Conservation (phyloP, 2,797 vertebrate species). For the Coendou prehensilis region DNA sequence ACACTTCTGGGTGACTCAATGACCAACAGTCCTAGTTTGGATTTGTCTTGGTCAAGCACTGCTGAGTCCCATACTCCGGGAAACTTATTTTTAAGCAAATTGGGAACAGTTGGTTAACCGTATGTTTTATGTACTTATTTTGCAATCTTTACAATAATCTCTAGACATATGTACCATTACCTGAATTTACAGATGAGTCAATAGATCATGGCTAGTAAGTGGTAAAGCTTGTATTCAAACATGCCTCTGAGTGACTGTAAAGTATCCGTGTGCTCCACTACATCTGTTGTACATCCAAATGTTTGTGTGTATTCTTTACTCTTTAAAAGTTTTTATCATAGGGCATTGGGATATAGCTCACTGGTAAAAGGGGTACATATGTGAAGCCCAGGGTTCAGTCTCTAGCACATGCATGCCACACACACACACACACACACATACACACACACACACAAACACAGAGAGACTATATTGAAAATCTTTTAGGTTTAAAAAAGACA, state of each 20-base stretch:
- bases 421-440: not conserved
- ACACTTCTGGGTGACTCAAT: not conserved
- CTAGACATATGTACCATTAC: not conserved
- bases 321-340: not conserved
- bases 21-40: not conserved
- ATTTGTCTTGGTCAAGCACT: not conserved
- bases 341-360: not conserved
- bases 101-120: not conserved
- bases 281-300: not conserved
- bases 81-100: slow-evolving; percentile 9
- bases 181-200: not conserved
- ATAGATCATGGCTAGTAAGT: not conserved
- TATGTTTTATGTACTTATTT: slow-evolving; percentile 3
- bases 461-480: not conserved
- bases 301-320: not conserved
- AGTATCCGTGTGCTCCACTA: not conserved
- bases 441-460: not conserved
- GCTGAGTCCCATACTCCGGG: not conserved
- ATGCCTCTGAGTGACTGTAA: not conserved
- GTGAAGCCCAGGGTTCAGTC: not conserved
- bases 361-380: not conserved
- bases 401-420: not conserved
- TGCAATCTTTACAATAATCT: not conserved
- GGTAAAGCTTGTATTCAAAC: not conserved
- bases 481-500: slow-evolving; percentile 53